phyloP scores from a whole-genome alignment of 2,113 vertebrate genomes.

The Lepus americanus region DNA sequence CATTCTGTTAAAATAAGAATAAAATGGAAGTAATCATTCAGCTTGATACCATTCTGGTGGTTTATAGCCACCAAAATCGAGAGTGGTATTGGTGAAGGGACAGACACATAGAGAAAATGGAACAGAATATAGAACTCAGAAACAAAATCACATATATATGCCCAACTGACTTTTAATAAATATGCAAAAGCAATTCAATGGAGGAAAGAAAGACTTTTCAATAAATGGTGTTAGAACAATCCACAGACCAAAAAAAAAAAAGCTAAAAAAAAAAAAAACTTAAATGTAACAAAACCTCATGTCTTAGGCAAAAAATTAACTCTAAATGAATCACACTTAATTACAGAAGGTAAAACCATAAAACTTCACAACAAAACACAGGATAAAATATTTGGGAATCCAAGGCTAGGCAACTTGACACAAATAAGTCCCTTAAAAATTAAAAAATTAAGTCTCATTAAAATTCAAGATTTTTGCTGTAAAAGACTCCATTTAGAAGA shows the following conservation, averaged over 20 bases:
- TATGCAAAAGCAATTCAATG: background rate
- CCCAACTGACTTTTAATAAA: conserved; percentile 7
- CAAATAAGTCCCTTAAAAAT: background rate
- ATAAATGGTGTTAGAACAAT: background rate
- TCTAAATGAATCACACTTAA: background rate
- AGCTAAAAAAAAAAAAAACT: background rate
- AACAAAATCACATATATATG: background rate
- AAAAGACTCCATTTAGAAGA: background rate
- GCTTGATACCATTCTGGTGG: background rate
- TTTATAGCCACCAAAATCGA: background rate
- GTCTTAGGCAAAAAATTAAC: background rate
- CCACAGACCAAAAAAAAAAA: background rate
- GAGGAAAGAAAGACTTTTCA: background rate
- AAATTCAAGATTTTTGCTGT: background rate
- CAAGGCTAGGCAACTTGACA: background rate
- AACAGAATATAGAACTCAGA: conserved; percentile 17
- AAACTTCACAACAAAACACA: background rate
- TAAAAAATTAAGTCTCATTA: background rate
- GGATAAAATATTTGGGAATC: background rate
- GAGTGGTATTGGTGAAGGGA: background rate
- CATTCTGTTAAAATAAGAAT: conserved; percentile 28
- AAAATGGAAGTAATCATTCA: conserved; percentile 6
- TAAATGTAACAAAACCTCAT: background rate
- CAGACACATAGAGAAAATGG: background rate
- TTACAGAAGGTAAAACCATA: background rate